These are phyloP conservation scores for Umimayanthus chanpuru DNA, from an alignment of 92 coral and sea anemone species.

Conservation along the genomic window DNA sequence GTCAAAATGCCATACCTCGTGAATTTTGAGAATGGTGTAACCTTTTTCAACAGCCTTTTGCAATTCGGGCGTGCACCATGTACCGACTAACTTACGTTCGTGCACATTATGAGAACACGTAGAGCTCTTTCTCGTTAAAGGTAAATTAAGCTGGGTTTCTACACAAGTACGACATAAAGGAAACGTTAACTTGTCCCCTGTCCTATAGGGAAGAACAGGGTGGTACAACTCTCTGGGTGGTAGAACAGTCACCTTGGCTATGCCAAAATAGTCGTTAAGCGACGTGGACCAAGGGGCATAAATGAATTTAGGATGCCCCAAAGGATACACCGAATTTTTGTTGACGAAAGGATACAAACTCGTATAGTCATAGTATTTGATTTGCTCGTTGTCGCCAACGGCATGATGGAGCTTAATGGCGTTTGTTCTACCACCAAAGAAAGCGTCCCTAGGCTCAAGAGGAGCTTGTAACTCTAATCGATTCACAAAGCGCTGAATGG, in stretches of 20 bases:
- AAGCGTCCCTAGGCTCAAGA: conserved; percentile 23
- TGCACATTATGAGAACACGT: background rate
- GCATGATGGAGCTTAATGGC: conserved; percentile 3
- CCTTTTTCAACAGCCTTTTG: conserved; percentile 21
- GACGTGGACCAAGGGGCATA: background rate
- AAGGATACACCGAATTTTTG: conserved; percentile 5
- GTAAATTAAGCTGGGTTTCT: background rate
- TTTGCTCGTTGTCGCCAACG: background rate
- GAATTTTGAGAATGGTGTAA: background rate
- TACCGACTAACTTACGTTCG: background rate
- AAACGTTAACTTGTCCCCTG: background rate
- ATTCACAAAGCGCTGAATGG: conserved; percentile 12
- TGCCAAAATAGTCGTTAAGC: background rate
- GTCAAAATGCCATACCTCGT: conserved; percentile 34
- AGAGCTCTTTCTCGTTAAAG: background rate
- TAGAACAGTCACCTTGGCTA: conserved; percentile 13
- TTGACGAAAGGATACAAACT: conserved; percentile 25
- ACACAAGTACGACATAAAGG: conserved; percentile 9
- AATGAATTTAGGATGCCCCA: conserved; percentile 25
- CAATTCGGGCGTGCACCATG: conserved; percentile 23
- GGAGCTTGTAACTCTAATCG: conserved; percentile 14
- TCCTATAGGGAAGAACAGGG: conserved; percentile 16
- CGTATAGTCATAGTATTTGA: background rate
- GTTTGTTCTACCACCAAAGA: conserved; percentile 32
- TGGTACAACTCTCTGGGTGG: conserved; percentile 14